Base-by-base conservation (phyloP, 2,888 invertebrate species). In the Lasioglossum vierecki region DNA sequence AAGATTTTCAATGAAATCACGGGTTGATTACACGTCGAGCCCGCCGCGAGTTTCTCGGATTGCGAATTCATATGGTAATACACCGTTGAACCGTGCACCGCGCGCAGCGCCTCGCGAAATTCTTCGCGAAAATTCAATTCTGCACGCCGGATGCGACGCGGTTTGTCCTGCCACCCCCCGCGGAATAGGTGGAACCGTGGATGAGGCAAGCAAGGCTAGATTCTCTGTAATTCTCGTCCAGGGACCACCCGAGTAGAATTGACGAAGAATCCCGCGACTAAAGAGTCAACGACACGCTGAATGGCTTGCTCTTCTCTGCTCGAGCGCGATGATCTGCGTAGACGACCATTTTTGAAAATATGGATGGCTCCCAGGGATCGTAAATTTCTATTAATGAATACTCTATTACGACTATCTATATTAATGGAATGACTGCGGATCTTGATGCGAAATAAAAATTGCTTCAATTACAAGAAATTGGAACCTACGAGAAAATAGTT, bases 51-150 rank as follows among this genome's bases (percentile, higher is more conserved):
- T 83, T 88, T 83, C 85, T 87, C 71, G 80, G 88, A 89, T 89
- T 88, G 88, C 90, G 84, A 84, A 89, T 89, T 89, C 90, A 90
- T 86, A 90, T 90, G 89, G 88, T 85, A 88, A 89, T 90, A 81
- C 57, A 57, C 76, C 53, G 72, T 26, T 63, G 76, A 84, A 82
- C 79, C 80, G 70, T 73, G 73, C 60, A 68, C 81, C 80, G 39
- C 44, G 79, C 79, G 76, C 60, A n/a, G 30, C 72, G 80, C 77
- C 82, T 66, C 49, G n/a, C 71, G 82, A 77, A 79, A 80, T 86
- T 80, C 82, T 84, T 85, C 76, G 70, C 49, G 74, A 46, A 73
- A 86, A 86, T 85, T 85, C 71, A 79, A 85, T 82, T 79, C 66
- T 57, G 1, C 72, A 22, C 22, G 46, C 26, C 15, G 49, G 44